Evolutionary conservation across 2,113 vertebrate genomes (phyloP).

Genomic region (Macrotus californicus): DNA sequence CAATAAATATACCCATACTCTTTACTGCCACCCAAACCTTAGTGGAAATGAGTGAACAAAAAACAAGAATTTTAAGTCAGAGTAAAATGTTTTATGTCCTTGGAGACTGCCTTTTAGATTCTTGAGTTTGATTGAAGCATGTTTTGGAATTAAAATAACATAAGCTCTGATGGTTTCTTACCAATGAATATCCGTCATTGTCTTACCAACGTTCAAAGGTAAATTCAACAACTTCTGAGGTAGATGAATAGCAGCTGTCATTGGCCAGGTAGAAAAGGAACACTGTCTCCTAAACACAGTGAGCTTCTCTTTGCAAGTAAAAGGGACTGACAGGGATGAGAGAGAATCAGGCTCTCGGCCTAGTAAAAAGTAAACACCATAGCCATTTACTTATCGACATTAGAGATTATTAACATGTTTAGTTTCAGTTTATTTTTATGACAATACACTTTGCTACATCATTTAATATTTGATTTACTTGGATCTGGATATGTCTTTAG

Average conservation of each 20-base stretch:
- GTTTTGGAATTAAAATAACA: neutral
- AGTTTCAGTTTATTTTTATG: conserved; percentile 44
- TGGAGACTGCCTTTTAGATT: neutral
- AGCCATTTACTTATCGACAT: conserved; percentile 38
- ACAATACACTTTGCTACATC: conserved; percentile 16
- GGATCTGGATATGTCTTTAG: conserved; percentile 44
- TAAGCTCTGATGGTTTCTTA: neutral
- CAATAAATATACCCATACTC: neutral
- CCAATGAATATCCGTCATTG: neutral
- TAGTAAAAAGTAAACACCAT: conserved; percentile 1
- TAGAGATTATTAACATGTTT: conserved; percentile 47
- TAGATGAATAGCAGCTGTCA: neutral
- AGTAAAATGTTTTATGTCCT: neutral
- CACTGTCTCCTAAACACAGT: neutral
- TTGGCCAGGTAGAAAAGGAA: neutral
- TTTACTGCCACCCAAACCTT: neutral
- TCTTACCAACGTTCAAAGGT: neutral
- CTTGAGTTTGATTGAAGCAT: neutral
- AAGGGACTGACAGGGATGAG: neutral
- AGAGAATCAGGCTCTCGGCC: neutral
- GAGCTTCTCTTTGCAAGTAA: neutral
- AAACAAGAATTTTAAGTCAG: conserved; percentile 7
- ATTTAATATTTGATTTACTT: conserved; percentile 54
- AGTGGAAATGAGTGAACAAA: neutral
- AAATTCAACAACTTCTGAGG: conserved; percentile 20